Conservation (phyloP, 2,113 vertebrate species). For the Equus quagga region DNA sequence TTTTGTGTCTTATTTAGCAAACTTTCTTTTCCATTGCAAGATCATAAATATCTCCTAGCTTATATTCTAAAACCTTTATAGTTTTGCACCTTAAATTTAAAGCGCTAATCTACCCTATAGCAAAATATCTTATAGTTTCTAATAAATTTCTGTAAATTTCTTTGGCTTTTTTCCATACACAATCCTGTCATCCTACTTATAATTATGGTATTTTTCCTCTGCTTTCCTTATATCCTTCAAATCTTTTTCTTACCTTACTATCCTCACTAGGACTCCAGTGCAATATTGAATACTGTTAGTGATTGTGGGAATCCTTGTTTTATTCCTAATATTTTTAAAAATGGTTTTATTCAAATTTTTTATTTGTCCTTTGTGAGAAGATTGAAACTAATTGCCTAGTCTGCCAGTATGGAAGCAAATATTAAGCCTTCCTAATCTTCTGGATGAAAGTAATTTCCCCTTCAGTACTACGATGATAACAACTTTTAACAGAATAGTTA, state of each 20-base stretch:
- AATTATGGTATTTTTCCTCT: background rate
- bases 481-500: background rate
- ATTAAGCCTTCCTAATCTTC: background rate
- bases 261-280: background rate
- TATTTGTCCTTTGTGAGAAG: background rate
- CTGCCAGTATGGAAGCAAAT: background rate
- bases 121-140: background rate
- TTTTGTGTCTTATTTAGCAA: background rate
- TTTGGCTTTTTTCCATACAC: background rate
- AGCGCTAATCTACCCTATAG: background rate
- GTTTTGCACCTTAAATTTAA: background rate
- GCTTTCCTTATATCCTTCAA: background rate
- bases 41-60: background rate
- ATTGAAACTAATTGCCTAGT: background rate
- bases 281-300: background rate
- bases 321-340: background rate
- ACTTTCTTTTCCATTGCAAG: background rate
- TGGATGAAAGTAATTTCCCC: background rate
- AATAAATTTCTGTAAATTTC: background rate
- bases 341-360: background rate
- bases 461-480: background rate
- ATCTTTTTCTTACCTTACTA: background rate
- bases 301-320: background rate
- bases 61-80: background rate
- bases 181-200: background rate